A percentile compares a stretch with the other conserved stretches of the same genome.
Evolutionary conservation across 2,888 invertebrate genomes (phyloP).

Genomic region (Andrena trimmerana): DNA sequence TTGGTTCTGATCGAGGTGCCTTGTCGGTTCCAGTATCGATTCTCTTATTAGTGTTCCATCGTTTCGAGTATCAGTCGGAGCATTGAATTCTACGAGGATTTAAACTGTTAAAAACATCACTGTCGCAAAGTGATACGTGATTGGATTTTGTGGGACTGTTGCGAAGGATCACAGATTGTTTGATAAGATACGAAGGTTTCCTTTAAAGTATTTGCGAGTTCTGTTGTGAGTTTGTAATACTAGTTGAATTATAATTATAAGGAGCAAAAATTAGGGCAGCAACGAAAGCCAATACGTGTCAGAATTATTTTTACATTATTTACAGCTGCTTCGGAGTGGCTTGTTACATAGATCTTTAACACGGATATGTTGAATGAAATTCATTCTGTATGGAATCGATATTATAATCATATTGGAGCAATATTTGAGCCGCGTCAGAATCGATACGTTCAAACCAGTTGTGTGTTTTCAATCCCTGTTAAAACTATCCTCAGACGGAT

Average conservation of each 20-base stretch:
- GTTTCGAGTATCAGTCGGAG: neutral
- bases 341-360: neutral
- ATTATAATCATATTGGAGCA: neutral
- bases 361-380: neutral
- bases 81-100: neutral
- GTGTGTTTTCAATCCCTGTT: neutral
- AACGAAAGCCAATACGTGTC: neutral
- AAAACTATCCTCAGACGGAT: slow-evolving; percentile 33
- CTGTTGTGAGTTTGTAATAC: neutral
- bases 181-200: too few relatives aligned
- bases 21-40: neutral
- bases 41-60: neutral
- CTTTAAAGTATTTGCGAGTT: neutral
- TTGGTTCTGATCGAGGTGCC: too few relatives aligned
- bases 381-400: neutral
- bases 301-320: neutral
- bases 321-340: neutral
- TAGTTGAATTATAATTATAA: neutral
- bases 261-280: neutral
- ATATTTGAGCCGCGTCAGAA: neutral
- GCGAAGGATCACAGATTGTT: too few relatives aligned
- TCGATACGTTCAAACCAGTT: neutral
- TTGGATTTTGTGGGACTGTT: neutral
- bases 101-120: neutral
- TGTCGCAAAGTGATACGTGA: neutral